These are phyloP conservation scores for Catamblyrhynchus diadema DNA, from an alignment of 2,797 vertebrate species.

Conservation along the genomic window DNA sequence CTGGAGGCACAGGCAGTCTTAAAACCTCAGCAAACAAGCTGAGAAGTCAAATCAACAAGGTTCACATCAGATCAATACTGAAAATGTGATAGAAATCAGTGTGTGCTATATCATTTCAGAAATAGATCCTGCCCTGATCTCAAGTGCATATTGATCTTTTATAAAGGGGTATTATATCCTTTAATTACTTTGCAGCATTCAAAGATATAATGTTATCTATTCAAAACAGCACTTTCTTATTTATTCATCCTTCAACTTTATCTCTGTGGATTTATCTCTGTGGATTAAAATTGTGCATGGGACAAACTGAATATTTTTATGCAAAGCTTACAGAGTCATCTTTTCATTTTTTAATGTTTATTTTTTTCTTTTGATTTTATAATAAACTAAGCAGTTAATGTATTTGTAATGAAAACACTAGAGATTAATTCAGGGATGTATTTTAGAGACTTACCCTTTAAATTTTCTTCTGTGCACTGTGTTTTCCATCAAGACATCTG, in stretches of 20 bases:
- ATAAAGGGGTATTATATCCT: conserved; percentile 15
- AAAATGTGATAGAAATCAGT: conserved; percentile 55
- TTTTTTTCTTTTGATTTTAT: background rate
- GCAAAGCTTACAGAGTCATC: background rate
- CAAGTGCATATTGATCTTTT: conserved; percentile 28
- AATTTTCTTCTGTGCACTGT: background rate
- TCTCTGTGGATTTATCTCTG: background rate
- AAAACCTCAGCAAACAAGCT: background rate
- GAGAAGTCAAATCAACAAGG: conserved; percentile 5
- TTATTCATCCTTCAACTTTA: background rate
- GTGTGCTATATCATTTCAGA: conserved; percentile 20
- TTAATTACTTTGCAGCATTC: conserved; percentile 44
- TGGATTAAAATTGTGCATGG: background rate
- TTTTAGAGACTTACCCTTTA: background rate
- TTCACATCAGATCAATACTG: conserved; percentile 47
- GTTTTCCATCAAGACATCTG: background rate
- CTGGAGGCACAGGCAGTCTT: background rate
- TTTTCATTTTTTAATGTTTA: background rate
- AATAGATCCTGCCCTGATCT: background rate
- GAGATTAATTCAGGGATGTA: background rate
- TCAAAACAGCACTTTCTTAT: background rate
- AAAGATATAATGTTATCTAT: background rate
- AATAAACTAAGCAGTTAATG: background rate
- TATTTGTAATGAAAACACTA: background rate
- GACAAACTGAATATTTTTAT: background rate